A percentile compares a stretch with the other conserved stretches of the same genome.
Conservation (phyloP, 2,797 vertebrate species). For the Enteromius anoplus region DNA sequence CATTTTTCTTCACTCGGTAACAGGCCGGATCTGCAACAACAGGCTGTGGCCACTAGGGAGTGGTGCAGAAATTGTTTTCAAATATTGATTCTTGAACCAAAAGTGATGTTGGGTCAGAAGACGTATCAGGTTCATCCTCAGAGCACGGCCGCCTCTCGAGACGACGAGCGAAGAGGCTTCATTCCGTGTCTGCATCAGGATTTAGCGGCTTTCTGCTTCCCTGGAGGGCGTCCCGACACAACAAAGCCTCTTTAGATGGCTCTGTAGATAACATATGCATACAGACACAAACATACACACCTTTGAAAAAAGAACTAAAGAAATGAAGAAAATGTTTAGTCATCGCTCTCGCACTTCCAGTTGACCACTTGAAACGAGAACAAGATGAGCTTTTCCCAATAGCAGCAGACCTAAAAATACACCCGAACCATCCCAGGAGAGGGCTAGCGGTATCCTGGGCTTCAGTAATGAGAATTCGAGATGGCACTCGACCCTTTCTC, state of each 20-base stretch:
- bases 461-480: slow-evolving; percentile 82
- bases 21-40: slow-evolving; percentile 59
- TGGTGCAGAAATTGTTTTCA: slow-evolving; percentile 70
- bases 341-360: slow-evolving; percentile 35
- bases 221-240: background rate
- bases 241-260: slow-evolving; percentile 29
- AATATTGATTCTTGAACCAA: slow-evolving; percentile 75
- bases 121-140: slow-evolving; percentile 67
- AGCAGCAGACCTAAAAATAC: slow-evolving; percentile 79
- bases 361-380: slow-evolving; percentile 60
- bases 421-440: slow-evolving; percentile 74
- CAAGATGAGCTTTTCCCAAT: slow-evolving; percentile 72
- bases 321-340: background rate
- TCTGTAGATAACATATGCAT: slow-evolving; percentile 32
- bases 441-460: slow-evolving; percentile 71
- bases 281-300: slow-evolving; percentile 21
- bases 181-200: slow-evolving; percentile 29
- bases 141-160: slow-evolving; percentile 61
- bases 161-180: slow-evolving; percentile 9
- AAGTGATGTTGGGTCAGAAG: slow-evolving; percentile 61
- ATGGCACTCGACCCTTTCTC: slow-evolving; percentile 67
- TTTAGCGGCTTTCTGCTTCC: slow-evolving; percentile 26
- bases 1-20: slow-evolving; percentile 43
- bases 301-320: background rate
- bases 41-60: slow-evolving; percentile 69